Evolutionary conservation across 2,888 invertebrate genomes (phyloP).

Genomic region (Chalcosyrphus nemorum): DNA sequence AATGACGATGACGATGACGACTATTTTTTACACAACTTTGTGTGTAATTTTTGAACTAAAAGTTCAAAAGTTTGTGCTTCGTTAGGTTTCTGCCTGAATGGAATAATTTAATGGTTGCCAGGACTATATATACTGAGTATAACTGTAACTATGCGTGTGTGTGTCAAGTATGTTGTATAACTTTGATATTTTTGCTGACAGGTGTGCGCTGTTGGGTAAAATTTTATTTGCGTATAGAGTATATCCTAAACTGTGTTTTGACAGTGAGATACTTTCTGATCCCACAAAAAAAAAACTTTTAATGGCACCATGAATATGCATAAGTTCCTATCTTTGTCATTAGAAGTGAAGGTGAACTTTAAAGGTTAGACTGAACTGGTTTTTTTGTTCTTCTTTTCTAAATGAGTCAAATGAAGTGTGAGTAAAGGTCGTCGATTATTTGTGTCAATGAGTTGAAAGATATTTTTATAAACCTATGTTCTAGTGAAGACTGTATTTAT

Average conservation of each 20-base stretch:
- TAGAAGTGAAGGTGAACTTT: slow-evolving; percentile 5
- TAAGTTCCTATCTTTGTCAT: neutral
- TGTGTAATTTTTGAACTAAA: neutral
- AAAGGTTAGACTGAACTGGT: slow-evolving; percentile 8
- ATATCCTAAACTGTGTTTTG: neutral
- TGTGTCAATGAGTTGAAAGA: neutral
- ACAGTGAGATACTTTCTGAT: slow-evolving; percentile 17
- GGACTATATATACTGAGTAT: no score
- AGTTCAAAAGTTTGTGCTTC: slow-evolving; percentile 1
- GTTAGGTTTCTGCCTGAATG: neutral
- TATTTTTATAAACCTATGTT: neutral
- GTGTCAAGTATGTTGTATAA: neutral
- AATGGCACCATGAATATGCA: slow-evolving; percentile 10
- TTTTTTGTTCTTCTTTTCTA: no score
- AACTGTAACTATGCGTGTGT: neutral
- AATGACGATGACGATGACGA: neutral
- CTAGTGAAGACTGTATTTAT: neutral
- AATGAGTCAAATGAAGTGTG: neutral
- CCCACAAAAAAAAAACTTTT: neutral
- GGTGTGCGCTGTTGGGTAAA: neutral
- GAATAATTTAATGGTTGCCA: neutral
- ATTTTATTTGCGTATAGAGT: neutral
- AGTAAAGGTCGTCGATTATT: neutral
- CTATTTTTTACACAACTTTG: slow-evolving; percentile 3
- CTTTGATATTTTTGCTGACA: slow-evolving; percentile 21